phyloP scores from a whole-genome alignment of 23 tunicate genomes.

The Styela clava region DNA sequence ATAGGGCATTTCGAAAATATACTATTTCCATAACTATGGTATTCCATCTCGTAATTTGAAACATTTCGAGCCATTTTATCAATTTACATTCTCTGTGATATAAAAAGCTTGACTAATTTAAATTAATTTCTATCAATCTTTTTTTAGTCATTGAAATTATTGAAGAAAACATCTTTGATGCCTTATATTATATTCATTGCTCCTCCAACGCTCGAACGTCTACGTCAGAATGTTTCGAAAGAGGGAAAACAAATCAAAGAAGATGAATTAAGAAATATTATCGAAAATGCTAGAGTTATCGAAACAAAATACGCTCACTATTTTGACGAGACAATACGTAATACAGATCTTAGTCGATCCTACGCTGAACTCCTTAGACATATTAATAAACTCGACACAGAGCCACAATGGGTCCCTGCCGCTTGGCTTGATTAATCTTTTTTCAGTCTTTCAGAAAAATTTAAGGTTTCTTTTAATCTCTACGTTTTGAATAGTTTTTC shows the following conservation, averaged over 20 bases:
- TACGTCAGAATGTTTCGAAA: slow-evolving; percentile 69
- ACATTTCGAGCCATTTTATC: too few species aligned
- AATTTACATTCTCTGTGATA: too few species aligned
- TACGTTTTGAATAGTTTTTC: too few species aligned
- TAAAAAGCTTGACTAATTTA: too few species aligned
- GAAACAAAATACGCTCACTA: slow-evolving; percentile 83
- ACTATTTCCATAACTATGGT: too few species aligned
- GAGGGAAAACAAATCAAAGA: slow-evolving; percentile 94
- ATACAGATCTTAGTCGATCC: slow-evolving; percentile 80
- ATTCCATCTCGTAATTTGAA: too few species aligned
- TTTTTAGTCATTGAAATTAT: slow-evolving; percentile 52
- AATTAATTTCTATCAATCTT: too few species aligned
- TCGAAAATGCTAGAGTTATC: slow-evolving; percentile 85
- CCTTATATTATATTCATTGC: slow-evolving; percentile 91
- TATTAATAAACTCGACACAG: slow-evolving; percentile 90
- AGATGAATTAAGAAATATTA: slow-evolving; percentile 78
- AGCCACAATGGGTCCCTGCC: slow-evolving; percentile 99
- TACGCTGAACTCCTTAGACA: slow-evolving; percentile 91
- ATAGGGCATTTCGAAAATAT: too few species aligned
- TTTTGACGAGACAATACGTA: slow-evolving; percentile 90
- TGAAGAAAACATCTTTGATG: slow-evolving; percentile 61
- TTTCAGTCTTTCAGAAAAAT: too few species aligned
- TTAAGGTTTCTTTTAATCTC: too few species aligned
- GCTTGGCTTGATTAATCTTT: slow-evolving; percentile 76
- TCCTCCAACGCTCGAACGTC: slow-evolving; percentile 83